phyloP scores from a whole-genome alignment of 1,140 invertebrate genomes.

The Parasteatoda tepidariorum region DNA sequence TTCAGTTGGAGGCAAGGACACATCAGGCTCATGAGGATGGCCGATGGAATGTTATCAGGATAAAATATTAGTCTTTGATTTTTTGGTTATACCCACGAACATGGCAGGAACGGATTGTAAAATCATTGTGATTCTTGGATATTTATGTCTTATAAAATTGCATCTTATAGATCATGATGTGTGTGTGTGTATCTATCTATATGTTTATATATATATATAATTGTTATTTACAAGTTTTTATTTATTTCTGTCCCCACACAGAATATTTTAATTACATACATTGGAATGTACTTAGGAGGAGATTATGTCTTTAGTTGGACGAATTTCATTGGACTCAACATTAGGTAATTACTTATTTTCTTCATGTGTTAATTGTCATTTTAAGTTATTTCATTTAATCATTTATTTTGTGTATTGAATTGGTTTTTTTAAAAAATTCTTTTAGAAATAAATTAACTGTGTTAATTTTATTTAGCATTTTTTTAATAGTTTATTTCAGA shows the following conservation, averaged over 20 bases:
- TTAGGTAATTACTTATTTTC: constrained; percentile 72
- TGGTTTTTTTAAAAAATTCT: not conserved
- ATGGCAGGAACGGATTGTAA: no score
- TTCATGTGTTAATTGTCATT: not conserved
- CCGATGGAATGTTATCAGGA: no score
- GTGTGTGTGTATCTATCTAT: no score
- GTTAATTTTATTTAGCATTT: not conserved
- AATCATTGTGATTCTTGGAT: no score
- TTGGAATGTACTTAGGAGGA: constrained; percentile 95
- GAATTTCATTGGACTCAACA: constrained; percentile 95
- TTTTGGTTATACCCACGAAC: no score
- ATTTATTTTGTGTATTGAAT: no score
- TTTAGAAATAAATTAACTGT: not conserved
- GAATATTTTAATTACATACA: constrained; percentile 72
- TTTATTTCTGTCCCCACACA: constrained; percentile 18
- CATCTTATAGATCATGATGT: no score
- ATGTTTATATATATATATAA: not conserved
- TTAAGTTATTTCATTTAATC: not conserved
- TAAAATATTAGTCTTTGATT: no score
- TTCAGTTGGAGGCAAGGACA: no score
- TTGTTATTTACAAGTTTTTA: not conserved
- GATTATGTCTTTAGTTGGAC: constrained; percentile 94
- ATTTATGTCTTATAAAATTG: no score
- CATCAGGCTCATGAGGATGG: no score
- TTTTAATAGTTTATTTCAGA: not conserved